These are phyloP conservation scores for Cydia pomonella DNA, from an alignment of 1,140 invertebrate species.

Conservation along the genomic window DNA sequence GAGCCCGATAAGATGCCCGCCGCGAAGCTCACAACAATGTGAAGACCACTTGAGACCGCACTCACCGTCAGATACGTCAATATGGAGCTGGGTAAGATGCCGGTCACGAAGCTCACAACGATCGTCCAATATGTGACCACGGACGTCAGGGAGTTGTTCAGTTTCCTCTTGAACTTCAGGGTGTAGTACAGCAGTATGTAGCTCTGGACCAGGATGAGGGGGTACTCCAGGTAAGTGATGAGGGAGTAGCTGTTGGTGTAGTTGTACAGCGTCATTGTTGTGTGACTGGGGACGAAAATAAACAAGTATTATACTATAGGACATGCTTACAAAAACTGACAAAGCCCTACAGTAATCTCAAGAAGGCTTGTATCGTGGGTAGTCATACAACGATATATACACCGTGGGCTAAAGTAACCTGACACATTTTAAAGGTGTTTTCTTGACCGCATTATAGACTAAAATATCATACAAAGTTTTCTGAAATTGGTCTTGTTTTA, in stretches of 20 bases:
- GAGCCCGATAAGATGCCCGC: too few species aligned
- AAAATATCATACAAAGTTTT: too few species aligned
- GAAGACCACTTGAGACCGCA: too few species aligned
- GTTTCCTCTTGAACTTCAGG: constrained; percentile 81
- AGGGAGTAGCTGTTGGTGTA: constrained; percentile 85
- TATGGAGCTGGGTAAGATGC: constrained; percentile 80
- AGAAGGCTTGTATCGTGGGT: too few species aligned
- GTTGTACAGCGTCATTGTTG: constrained; percentile 86
- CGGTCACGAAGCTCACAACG: constrained; percentile 75
- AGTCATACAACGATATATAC: too few species aligned
- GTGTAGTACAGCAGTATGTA: constrained; percentile 85
- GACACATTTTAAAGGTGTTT: too few species aligned
- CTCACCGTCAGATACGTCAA: constrained; percentile 84
- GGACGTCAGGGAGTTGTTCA: constrained; percentile 67
- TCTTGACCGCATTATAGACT: too few species aligned
- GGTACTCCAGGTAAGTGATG: constrained; percentile 87
- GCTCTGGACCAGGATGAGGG: constrained; percentile 85
- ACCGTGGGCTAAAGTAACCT: too few species aligned
- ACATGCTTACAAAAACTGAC: too few species aligned
- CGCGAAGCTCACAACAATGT: too few species aligned
- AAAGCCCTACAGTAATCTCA: too few species aligned
- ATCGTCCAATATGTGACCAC: constrained; percentile 77
- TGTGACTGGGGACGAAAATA: constrained; percentile 84
- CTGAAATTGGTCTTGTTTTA: too few species aligned
- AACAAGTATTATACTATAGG: constrained; percentile 27